A percentile compares a stretch with the other conserved stretches of the same genome.
These are phyloP conservation scores for Odontomachus brunneus DNA, from an alignment of 1,140 invertebrate genomes.

Conservation along the genomic window DNA sequence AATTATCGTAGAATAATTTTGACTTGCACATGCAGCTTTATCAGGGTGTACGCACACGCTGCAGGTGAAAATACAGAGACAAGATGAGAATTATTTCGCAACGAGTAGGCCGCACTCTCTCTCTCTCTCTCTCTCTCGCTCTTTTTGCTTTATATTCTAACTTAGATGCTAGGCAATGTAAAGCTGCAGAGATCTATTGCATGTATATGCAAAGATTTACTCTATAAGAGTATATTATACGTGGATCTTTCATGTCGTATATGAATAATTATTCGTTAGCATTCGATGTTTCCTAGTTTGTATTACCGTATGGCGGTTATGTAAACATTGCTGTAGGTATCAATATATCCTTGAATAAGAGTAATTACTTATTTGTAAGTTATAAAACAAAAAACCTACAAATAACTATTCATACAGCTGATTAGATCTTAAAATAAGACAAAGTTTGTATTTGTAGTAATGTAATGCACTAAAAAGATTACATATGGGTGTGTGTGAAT, in stretches of 20 bases:
- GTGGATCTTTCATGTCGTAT: background rate
- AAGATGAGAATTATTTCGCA: background rate
- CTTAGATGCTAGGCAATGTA: conserved; percentile 12
- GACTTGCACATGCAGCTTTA: background rate
- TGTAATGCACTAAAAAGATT: too few relatives aligned
- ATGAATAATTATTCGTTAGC: background rate
- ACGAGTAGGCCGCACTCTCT: background rate
- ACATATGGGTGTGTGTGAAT: conserved; percentile 36
- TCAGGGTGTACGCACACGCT: background rate
- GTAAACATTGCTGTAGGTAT: background rate
- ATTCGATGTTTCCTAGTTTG: background rate
- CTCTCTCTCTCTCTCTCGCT: too few relatives aligned
- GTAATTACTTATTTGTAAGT: conserved; percentile 41
- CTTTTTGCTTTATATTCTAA: conserved; percentile 35
- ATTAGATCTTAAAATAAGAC: background rate
- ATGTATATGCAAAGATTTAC: background rate
- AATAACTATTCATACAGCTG: background rate
- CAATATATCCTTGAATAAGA: conserved; percentile 13
- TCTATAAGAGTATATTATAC: too few relatives aligned
- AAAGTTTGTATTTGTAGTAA: too few relatives aligned
- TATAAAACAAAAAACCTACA: background rate
- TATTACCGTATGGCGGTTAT: background rate
- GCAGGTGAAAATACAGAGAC: background rate
- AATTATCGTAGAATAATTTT: background rate
- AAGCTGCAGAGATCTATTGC: background rate